These are phyloP conservation scores for Blomia tropicalis DNA, from an alignment of 2,888 invertebrate species.

Conservation along the genomic window DNA sequence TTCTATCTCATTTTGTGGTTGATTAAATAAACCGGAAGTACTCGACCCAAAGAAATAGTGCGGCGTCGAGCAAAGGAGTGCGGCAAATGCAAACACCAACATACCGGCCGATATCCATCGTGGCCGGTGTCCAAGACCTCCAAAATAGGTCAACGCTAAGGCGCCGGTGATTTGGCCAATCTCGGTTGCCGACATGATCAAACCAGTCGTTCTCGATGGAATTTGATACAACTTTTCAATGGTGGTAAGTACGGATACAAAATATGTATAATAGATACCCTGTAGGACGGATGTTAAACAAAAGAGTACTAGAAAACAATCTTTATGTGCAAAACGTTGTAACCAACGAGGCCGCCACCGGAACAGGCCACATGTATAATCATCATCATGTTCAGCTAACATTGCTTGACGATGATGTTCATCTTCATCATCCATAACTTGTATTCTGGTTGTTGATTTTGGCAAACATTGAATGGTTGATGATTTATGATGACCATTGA, in stretches of 20 bases:
- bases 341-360: conserved; percentile 53
- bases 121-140: conserved; percentile 76
- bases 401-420: neutral
- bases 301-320: conserved; percentile 72
- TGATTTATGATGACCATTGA: neutral
- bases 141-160: conserved; percentile 67
- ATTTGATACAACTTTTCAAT: conserved; percentile 81
- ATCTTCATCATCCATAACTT: neutral
- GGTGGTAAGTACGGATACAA: conserved; percentile 80
- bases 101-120: conserved; percentile 86
- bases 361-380: conserved; percentile 54
- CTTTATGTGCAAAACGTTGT: conserved; percentile 59
- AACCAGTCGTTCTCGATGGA: conserved; percentile 74
- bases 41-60: conserved; percentile 54
- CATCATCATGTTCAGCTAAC: neutral
- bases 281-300: conserved; percentile 33
- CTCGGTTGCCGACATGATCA: conserved; percentile 74
- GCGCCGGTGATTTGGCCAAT: conserved; percentile 83
- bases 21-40: too few relatives aligned
- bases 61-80: conserved; percentile 69
- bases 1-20: neutral
- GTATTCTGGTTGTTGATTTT: neutral
- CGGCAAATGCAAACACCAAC: conserved; percentile 67
- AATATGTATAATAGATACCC: conserved; percentile 85
- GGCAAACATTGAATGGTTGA: neutral